Evolutionary conservation across 2,797 vertebrate species (phyloP).

Genomic region (Clarias laeviceps): DNA sequence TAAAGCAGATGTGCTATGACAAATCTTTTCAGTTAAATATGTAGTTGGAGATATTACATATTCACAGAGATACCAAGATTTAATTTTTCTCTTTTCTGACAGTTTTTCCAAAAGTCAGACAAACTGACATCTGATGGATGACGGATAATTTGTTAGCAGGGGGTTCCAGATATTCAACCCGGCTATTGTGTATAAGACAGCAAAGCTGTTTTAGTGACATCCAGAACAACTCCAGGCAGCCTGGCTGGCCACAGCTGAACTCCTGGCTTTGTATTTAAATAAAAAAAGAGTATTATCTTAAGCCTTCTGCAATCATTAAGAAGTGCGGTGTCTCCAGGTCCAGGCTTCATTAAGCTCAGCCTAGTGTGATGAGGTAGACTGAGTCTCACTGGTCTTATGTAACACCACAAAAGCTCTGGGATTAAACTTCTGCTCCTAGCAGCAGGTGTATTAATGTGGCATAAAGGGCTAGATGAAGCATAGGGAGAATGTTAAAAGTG

Average conservation of each 20-base stretch:
- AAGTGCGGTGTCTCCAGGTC: conserved; percentile 27
- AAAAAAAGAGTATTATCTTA: conserved; percentile 16
- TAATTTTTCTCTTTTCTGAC: conserved; percentile 21
- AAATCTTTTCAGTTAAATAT: too few relatives aligned
- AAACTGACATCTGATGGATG: background rate
- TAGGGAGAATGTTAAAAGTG: conserved; percentile 4
- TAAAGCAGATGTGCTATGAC: too few relatives aligned
- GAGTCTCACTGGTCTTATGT: conserved; percentile 40
- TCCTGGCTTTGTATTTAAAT: conserved; percentile 14
- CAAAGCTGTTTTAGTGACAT: background rate
- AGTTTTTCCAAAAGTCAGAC: background rate
- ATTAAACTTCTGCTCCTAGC: conserved; percentile 63
- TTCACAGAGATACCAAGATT: background rate
- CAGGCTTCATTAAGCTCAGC: conserved; percentile 55
- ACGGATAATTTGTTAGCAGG: background rate
- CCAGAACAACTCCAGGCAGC: background rate
- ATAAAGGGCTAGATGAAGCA: conserved; percentile 37
- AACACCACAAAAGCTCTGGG: conserved; percentile 48
- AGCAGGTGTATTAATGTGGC: conserved; percentile 55
- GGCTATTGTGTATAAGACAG: background rate
- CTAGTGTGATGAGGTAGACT: conserved; percentile 48
- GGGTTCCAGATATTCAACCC: background rate
- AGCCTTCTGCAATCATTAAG: conserved; percentile 23
- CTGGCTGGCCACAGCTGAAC: background rate
- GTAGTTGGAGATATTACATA: too few relatives aligned